phyloP scores from a whole-genome alignment of 2,113 vertebrate species.

The Albula glossodonta region DNA sequence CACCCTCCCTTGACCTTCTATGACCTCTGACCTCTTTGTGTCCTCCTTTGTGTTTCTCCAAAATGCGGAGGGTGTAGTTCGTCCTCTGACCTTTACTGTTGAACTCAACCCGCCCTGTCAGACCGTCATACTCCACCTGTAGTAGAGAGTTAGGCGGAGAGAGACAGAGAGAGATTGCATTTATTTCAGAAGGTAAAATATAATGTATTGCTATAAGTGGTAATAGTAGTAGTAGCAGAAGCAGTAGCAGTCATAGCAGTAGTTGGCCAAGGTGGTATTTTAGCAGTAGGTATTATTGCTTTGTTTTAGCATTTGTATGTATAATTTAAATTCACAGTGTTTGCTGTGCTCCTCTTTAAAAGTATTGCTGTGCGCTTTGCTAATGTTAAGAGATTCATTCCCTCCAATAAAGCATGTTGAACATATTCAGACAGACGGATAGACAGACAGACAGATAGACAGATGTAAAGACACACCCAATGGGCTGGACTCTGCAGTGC shows the following conservation, averaged over 20 bases:
- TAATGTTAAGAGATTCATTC: too few species aligned
- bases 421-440: not conserved
- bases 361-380: too few species aligned
- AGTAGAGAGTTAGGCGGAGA: not conserved
- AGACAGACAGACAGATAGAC: not conserved
- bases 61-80: constrained; percentile 85
- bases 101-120: constrained; percentile 87
- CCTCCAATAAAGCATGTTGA: too few species aligned
- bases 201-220: too few species aligned
- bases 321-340: too few species aligned
- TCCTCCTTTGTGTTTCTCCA: constrained; percentile 81
- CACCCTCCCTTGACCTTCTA: constrained; percentile 20
- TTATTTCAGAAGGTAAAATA: too few species aligned
- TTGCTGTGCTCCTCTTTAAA: too few species aligned
- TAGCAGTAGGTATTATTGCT: too few species aligned
- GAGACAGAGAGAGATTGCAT: constrained; percentile 13
- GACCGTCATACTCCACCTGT: constrained; percentile 89
- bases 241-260: too few species aligned
- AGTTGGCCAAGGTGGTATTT: too few species aligned
- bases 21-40: constrained; percentile 79
- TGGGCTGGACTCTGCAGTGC: not conserved
- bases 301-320: too few species aligned
- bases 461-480: not conserved
- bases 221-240: too few species aligned
- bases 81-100: constrained; percentile 94